Percentiles rank a stretch among this genome's conserved stretches.
phyloP scores from a whole-genome alignment of 2,888 invertebrate species.

The Erpobdella octoculata region DNA sequence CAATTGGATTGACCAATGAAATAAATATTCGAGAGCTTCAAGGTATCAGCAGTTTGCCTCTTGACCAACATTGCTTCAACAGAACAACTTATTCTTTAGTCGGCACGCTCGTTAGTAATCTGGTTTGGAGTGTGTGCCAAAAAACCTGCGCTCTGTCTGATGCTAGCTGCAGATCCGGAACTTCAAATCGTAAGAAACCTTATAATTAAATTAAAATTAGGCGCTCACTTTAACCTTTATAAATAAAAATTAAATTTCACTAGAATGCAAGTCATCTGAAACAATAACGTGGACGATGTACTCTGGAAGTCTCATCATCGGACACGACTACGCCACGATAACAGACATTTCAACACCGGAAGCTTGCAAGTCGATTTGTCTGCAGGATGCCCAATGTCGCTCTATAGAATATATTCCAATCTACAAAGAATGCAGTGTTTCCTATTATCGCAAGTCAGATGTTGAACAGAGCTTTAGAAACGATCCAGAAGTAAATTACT shows the following conservation, averaged over 20 bases:
- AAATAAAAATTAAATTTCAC: background rate
- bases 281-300: background rate
- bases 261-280: background rate
- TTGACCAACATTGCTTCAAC: constrained; percentile 28
- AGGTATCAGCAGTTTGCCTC: constrained; percentile 22
- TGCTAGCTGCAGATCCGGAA: background rate
- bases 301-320: constrained; percentile 17
- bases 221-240: background rate
- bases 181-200: background rate
- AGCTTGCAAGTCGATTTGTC: constrained; percentile 26
- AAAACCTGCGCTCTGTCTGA: constrained; percentile 8
- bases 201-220: background rate
- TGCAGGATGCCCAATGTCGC: constrained; percentile 28
- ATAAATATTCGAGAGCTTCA: constrained; percentile 19
- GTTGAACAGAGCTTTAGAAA: constrained; percentile 23
- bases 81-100: constrained; percentile 26
- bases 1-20: constrained; percentile 26
- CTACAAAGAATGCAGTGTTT: constrained; percentile 27
- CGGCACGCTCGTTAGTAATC: constrained; percentile 21
- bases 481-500: constrained; percentile 26
- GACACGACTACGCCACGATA: constrained; percentile 30
- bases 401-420: constrained; percentile 26
- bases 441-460: constrained; percentile 13
- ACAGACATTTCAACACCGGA: constrained; percentile 19
- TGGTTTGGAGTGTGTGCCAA: constrained; percentile 32